These are phyloP conservation scores for Helicolenus hilgendorfi DNA, from an alignment of 2,797 vertebrate species.

Conservation along the genomic window DNA sequence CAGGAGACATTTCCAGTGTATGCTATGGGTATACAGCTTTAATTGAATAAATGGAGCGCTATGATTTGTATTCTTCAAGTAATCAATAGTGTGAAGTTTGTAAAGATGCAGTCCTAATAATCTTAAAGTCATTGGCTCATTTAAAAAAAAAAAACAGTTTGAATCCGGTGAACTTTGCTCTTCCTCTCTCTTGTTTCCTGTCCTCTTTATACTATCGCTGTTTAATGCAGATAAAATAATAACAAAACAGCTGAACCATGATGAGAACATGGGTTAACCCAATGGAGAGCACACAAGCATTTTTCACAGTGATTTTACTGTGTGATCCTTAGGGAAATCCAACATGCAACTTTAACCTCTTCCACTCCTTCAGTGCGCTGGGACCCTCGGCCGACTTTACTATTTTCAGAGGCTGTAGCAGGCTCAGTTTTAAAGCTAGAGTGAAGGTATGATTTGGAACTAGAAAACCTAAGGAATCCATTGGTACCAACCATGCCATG, in stretches of 20 bases:
- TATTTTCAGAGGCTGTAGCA: background rate
- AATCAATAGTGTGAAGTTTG: background rate
- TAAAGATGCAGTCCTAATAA: background rate
- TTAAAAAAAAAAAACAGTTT: background rate
- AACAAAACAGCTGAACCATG: background rate
- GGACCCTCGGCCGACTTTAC: background rate
- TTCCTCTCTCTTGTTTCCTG: background rate
- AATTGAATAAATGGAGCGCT: background rate
- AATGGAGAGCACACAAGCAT: background rate
- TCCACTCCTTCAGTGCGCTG: background rate
- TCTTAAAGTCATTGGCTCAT: background rate
- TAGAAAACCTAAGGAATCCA: background rate
- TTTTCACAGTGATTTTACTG: background rate
- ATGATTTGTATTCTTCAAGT: background rate
- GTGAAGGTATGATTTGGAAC: background rate
- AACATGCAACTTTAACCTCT: background rate
- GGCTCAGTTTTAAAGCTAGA: too few relatives aligned
- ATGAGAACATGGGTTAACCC: background rate
- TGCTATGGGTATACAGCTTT: background rate
- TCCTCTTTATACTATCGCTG: rapidly evolving
- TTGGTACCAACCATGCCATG: background rate
- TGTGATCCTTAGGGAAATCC: background rate
- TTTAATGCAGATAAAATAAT: background rate
- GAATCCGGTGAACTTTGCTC: background rate
- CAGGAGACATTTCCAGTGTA: background rate